Evolutionary conservation across 2,113 vertebrate species (phyloP), one percentile per base, ranked within the genome.

Genomic region (Loxodonta africana): DNA sequence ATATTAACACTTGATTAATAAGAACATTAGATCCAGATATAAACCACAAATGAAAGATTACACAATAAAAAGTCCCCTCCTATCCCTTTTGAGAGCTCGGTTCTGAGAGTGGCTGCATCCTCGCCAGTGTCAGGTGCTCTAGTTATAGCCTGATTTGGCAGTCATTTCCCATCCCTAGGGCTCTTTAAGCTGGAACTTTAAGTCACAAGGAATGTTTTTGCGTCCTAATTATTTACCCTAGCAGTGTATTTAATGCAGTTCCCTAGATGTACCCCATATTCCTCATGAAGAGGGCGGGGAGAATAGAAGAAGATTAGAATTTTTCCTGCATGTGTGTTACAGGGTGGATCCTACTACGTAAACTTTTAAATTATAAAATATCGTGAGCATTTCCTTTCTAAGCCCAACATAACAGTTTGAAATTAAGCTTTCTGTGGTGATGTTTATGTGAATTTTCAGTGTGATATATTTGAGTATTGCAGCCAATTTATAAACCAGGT

Each of bases 1-100:
- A 67, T 73, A 65, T 81, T 73, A 94, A 76, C n/a, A 46, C 65
- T 71, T 87, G 25, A 65, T 95, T 87, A 74, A 77, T 65, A 26
- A 85, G n/a, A 92, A 88, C 74, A 71, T 90, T 8, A 74, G 33
- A 82, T 92, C 51, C 76, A 95, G 78, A 94, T 20, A 86, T 15
- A 96, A 95, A 91, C 46, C 17, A 48, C 37, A 77, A 88, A 83
- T 67, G 30, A 90, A 90, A 78, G 46, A 86, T 69, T 86, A 92
- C 14, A 81, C 74, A 93, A 48, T 77, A 81, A 95, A 33, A 73
- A 1, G 25, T 25, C 28, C 26, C 44, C 8, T 62, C 28, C 21
- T 0, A 8, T 17, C 67, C 30, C 6, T 51, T 10, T 25, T 23
- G 9, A 65, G 78, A 37, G 30, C 0, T 1, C 1, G 30, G 80